phyloP scores from a whole-genome alignment of 2,797 vertebrate genomes.

The Lateolabrax maculatus region DNA sequence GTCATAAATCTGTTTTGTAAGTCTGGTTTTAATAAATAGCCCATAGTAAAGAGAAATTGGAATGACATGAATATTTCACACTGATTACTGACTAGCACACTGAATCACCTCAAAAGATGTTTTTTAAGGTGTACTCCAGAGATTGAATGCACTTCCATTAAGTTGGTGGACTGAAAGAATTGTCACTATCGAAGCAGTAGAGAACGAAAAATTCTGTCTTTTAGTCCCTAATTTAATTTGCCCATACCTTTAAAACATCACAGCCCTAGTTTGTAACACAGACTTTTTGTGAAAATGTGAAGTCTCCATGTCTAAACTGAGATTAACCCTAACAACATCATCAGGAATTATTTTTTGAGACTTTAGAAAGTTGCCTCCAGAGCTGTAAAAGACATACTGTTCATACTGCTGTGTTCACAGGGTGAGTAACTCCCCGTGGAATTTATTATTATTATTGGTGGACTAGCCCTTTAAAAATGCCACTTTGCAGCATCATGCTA shows the following conservation, averaged over 20 bases:
- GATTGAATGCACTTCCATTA: neutral
- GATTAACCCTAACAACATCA: too few relatives aligned
- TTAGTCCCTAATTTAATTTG: neutral
- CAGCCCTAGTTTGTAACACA: too few relatives aligned
- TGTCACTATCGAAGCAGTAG: too few relatives aligned
- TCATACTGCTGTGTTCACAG: too few relatives aligned
- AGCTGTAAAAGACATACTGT: neutral
- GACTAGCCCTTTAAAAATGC: neutral
- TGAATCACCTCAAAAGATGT: too few relatives aligned
- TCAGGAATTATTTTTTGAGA: neutral
- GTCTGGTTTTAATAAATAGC: too few relatives aligned
- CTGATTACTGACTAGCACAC: too few relatives aligned
- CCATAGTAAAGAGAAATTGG: too few relatives aligned
- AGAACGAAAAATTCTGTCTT: neutral
- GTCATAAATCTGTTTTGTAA: neutral
- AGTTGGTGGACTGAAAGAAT: neutral
- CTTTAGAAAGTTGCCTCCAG: neutral
- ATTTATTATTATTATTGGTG: neutral
- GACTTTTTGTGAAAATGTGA: too few relatives aligned
- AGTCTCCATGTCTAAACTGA: neutral
- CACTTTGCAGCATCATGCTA: neutral
- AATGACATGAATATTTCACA: too few relatives aligned
- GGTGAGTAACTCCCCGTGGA: neutral
- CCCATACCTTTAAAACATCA: too few relatives aligned
- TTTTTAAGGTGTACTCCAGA: neutral